phyloP scores from a whole-genome alignment of 2,797 vertebrate species.

The Enteromius trimaculatus region DNA sequence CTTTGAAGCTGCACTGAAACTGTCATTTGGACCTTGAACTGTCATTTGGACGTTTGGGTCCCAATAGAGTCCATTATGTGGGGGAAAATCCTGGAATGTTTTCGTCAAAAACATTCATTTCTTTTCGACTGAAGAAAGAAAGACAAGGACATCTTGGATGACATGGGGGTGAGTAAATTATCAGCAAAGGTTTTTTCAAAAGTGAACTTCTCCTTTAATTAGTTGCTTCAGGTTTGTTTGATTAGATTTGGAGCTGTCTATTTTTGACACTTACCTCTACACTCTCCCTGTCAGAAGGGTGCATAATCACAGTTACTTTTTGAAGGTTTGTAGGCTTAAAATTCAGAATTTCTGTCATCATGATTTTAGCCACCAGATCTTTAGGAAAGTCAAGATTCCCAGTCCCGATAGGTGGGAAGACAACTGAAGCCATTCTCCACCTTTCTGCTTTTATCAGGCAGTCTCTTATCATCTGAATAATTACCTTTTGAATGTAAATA shows the following conservation, averaged over 20 bases:
- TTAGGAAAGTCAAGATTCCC: constrained; percentile 85
- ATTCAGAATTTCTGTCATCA: constrained; percentile 75
- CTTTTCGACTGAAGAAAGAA: too few species aligned
- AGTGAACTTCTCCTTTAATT: too few species aligned
- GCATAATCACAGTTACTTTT: constrained; percentile 79
- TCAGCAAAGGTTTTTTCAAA: too few species aligned
- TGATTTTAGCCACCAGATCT: constrained; percentile 72
- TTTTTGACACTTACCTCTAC: constrained; percentile 75
- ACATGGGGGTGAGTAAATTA: too few species aligned
- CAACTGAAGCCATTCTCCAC: constrained; percentile 71
- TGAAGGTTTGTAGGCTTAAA: constrained; percentile 73
- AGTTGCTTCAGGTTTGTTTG: too few species aligned
- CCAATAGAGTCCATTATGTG: too few species aligned
- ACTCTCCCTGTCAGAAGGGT: constrained; percentile 74
- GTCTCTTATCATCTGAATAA: constrained; percentile 69
- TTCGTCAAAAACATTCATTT: too few species aligned
- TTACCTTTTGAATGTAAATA: constrained; percentile 57
- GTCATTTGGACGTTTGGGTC: too few species aligned
- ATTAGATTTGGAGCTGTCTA: background rate
- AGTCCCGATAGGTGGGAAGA: constrained; percentile 88
- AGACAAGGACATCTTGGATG: too few species aligned
- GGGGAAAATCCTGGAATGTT: too few species aligned
- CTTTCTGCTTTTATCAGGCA: constrained; percentile 80
- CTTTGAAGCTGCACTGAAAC: too few species aligned
- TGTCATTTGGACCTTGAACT: too few species aligned